These are phyloP conservation scores for Falco rusticolus DNA, from an alignment of 2,797 vertebrate genomes.

Conservation along the genomic window DNA sequence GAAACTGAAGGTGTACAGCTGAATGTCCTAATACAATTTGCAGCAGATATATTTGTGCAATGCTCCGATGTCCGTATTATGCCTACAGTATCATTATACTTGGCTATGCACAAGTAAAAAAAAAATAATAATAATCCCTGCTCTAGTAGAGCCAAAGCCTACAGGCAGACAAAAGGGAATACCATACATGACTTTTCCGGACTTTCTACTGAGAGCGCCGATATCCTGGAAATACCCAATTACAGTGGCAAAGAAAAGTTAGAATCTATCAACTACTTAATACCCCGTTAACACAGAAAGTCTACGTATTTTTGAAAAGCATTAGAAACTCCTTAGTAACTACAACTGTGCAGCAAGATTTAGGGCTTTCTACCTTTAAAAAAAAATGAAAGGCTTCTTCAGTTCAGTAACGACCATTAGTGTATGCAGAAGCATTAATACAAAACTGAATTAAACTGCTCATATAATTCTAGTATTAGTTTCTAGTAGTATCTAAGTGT, in stretches of 20 bases:
- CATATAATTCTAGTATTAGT: not conserved
- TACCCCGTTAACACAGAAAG: not conserved
- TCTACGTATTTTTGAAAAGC: not conserved
- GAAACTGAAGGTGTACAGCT: not conserved
- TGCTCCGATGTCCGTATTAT: not conserved
- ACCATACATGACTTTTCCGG: not conserved
- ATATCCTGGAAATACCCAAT: slow-evolving; percentile 19
- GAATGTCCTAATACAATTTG: not conserved
- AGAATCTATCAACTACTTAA: not conserved
- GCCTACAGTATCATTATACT: not conserved
- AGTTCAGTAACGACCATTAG: not conserved
- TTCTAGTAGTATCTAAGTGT: not conserved
- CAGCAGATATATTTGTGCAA: not conserved
- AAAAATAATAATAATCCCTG: not conserved
- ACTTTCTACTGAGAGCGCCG: not conserved
- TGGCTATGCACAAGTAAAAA: not conserved
- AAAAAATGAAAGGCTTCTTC: not conserved
- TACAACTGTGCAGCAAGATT: not conserved
- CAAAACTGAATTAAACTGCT: not conserved
- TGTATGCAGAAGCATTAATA: not conserved
- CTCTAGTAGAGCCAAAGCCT: not conserved
- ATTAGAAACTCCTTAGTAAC: not conserved
- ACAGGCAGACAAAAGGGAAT: not conserved
- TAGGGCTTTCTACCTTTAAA: not conserved
- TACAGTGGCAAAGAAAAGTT: not conserved